Percentiles rank a stretch among this genome's conserved stretches.
phyloP scores from a whole-genome alignment of 2,113 vertebrate genomes.

The Chionomys nivalis region DNA sequence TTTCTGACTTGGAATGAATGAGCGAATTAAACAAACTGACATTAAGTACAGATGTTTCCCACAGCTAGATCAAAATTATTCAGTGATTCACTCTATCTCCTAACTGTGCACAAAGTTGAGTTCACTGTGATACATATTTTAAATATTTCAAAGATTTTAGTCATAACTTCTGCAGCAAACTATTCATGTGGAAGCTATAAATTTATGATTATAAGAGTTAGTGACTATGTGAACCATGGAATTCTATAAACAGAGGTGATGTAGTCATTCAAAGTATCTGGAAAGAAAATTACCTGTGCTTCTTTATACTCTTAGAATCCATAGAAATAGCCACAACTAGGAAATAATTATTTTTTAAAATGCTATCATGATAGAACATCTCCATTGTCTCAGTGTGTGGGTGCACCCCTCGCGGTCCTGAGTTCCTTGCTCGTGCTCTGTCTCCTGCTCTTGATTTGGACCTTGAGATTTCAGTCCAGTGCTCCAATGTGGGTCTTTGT shows the following conservation, averaged over 20 bases:
- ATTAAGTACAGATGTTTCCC: constrained; percentile 5
- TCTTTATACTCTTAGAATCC: neutral
- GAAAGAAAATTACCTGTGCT: neutral
- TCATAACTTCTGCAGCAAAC: neutral
- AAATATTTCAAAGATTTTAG: neutral
- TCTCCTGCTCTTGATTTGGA: no score
- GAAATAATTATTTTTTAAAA: neutral
- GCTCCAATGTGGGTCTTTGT: no score
- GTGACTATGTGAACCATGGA: neutral
- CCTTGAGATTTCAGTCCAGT: no score
- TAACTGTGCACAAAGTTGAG: neutral
- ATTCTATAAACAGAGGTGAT: neutral
- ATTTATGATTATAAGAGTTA: neutral
- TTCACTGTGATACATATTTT: neutral
- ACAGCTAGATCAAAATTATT: constrained; percentile 6
- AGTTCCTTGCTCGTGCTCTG: no score
- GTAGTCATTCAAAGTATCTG: neutral
- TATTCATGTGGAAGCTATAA: neutral
- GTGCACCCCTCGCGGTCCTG: no score
- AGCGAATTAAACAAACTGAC: neutral
- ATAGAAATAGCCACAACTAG: neutral
- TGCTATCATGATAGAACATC: neutral
- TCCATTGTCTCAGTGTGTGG: no score
- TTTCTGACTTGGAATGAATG: neutral
- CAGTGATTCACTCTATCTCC: neutral